Conservation (phyloP, 2,888 invertebrate genomes). For the Leptinotarsa rubiginosa region DNA sequence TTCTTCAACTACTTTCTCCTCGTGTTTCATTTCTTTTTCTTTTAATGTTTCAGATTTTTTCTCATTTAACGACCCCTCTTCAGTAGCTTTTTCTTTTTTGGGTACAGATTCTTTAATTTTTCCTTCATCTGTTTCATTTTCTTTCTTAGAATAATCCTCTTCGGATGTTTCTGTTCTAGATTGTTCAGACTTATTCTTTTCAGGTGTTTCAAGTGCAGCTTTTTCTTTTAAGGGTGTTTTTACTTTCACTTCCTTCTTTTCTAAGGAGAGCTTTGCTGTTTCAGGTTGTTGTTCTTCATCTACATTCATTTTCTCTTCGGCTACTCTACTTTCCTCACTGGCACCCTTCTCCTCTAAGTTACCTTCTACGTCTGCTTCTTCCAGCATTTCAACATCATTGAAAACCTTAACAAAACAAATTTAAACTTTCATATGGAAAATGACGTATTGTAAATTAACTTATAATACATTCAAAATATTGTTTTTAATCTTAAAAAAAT, state of each 20-base stretch:
- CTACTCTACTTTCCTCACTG: conserved; percentile 8
- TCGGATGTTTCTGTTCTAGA: not conserved
- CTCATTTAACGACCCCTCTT: conserved; percentile 2
- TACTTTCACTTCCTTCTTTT: conserved; percentile 12
- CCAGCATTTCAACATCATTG: conserved; percentile 47
- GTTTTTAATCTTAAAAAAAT: conserved; percentile 1
- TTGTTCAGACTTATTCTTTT: conserved; percentile 19
- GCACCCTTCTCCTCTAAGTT: conserved; percentile 17
- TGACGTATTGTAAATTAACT: not conserved
- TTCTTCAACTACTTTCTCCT: conserved; percentile 5
- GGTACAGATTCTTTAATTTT: not conserved
- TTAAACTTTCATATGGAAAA: not conserved
- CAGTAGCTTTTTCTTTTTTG: conserved; percentile 3
- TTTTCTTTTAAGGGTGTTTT: conserved; percentile 8
- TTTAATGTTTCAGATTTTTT: conserved; percentile 1
- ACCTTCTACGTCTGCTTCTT: conserved; percentile 29
- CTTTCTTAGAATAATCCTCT: not conserved
- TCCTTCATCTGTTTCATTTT: conserved; percentile 15
- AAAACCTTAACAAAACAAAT: conserved; percentile 39
- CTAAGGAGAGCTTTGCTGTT: not conserved
- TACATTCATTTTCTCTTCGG: conserved; percentile 36
- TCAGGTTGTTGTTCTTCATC: conserved; percentile 20
- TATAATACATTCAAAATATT: not conserved
- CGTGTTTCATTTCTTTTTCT: not conserved
- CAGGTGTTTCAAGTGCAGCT: not conserved